These are phyloP conservation scores for Bolborhynchus lineola DNA, from an alignment of 2,113 vertebrate species.

Conservation along the genomic window DNA sequence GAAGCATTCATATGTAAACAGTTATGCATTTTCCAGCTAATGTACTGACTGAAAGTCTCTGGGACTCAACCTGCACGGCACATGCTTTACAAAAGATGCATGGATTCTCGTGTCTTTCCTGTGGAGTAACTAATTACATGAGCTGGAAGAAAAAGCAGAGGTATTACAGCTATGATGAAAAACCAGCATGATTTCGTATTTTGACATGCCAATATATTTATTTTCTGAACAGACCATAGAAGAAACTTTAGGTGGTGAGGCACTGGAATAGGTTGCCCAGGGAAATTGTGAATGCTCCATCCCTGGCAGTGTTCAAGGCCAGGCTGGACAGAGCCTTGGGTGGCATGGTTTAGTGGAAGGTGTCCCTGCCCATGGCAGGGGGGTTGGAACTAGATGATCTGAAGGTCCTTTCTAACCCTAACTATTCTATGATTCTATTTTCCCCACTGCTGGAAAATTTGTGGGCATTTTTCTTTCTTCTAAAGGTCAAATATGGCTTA, in stretches of 20 bases:
- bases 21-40: background rate
- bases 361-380: no score
- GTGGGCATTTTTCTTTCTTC: background rate
- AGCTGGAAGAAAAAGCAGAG: background rate
- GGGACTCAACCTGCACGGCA: background rate
- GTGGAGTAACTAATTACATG: background rate
- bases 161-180: background rate
- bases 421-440: background rate
- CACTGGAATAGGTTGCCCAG: no score
- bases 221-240: background rate
- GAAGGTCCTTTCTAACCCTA: no score
- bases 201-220: background rate
- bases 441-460: background rate
- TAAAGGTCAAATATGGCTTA: background rate
- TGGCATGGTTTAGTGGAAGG: no score
- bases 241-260: background rate
- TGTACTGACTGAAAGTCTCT: background rate
- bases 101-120: background rate
- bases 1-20: background rate
- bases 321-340: no score
- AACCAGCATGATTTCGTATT: background rate
- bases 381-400: no score
- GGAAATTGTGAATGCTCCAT: no score
- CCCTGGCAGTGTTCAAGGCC: no score
- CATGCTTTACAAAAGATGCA: background rate